Evolutionary conservation across 2,888 invertebrate genomes (phyloP), one percentile per base, ranked within the genome.

Genomic region (Eustalomyia histrio): DNA sequence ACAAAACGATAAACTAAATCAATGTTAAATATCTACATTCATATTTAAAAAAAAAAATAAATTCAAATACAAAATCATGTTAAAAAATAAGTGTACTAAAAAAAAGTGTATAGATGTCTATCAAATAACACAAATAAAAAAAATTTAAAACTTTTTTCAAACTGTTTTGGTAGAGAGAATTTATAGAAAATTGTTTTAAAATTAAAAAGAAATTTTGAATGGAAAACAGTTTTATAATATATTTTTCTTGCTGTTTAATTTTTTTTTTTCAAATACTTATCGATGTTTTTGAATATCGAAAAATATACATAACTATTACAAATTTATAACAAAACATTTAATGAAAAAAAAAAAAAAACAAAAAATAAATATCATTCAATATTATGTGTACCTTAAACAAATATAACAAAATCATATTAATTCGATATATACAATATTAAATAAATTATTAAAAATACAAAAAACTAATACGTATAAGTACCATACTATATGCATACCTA

Each of bases 401-500:
- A 68, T 53, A 73, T 68, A 65, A 29, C 53, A 55, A 67, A 73
- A 68, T 58, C 58, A 78, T 69, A 64, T 39, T 57, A 52, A 69
- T 24, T 50, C 18, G 57, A 68, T 47, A 74, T 5, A 29, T 29
- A 29, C 29, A 74, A 61, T 17, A 61, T 64, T 55, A 74, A 50
- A 18, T 7, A 47, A 47, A 39, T 39, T 60, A 69, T 47, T 55
- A 69, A 69, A 79, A 43, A 39, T 57, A 35, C 50, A 50, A 24
- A 57, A 64, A 58, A 67, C 67, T 79, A 29, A 29, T 73, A 81
- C 71, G 79, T 79, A 73, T 76, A 80, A 76, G 72, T 80, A 79
- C 78, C 80, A 83, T 81, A 83, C 75, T 76, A 78, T 83, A 80
- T 80, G 83, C 83, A 83, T 80, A 78, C 78, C 80, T 65, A 74